phyloP scores from a whole-genome alignment of 1,140 invertebrate species.

The Cotesia vestalis region DNA sequence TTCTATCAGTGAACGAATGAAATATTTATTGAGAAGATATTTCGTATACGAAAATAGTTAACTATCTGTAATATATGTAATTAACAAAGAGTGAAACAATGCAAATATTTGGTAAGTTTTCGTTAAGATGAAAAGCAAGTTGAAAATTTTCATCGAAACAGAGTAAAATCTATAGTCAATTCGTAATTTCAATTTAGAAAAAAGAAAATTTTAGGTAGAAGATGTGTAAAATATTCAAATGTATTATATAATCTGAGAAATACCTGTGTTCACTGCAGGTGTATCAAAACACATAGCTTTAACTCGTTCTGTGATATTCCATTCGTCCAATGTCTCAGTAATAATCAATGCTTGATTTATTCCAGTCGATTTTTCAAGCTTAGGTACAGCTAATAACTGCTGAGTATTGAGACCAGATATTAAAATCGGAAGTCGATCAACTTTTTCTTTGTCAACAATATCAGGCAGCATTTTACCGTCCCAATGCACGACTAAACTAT shows the following conservation, averaged over 20 bases:
- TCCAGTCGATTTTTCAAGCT: conserved; percentile 45
- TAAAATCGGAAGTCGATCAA: conserved; percentile 50
- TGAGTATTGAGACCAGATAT: conserved; percentile 42
- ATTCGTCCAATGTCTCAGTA: conserved; percentile 37
- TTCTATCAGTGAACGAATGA: neutral
- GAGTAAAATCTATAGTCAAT: neutral
- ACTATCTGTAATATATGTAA: neutral
- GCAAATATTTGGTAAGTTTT: neutral
- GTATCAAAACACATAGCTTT: conserved; percentile 43
- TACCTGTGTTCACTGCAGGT: conserved; percentile 37
- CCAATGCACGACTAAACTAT: conserved; percentile 30
- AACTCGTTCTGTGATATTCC: conserved; percentile 37
- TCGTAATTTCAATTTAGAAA: neutral
- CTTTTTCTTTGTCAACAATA: conserved; percentile 43
- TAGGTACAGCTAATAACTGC: conserved; percentile 51
- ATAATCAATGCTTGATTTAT: conserved; percentile 44
- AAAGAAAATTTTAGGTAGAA: neutral
- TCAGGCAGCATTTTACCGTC: conserved; percentile 43
- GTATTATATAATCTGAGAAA: neutral
- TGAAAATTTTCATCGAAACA: neutral
- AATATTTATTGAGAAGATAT: too few species aligned
- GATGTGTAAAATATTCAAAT: neutral
- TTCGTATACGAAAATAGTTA: neutral
- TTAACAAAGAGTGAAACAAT: neutral
- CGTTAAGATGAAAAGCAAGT: neutral